Evolutionary conservation across 2,888 invertebrate species (phyloP).

Genomic region (Drosophila mayaguana): DNA sequence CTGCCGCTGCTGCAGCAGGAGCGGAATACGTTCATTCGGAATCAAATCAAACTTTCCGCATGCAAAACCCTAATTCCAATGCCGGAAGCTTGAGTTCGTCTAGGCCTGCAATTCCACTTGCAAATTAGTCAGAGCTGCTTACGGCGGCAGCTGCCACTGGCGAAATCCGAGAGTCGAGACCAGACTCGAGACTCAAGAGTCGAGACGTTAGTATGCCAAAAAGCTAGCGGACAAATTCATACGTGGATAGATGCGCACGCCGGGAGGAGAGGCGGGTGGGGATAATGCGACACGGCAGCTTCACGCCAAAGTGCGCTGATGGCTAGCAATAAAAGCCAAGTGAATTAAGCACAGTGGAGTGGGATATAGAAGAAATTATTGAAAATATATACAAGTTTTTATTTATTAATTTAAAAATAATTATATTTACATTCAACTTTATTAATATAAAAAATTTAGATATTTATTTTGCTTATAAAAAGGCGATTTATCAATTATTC

Average conservation of each 20-base stretch:
- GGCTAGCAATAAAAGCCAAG: slow-evolving; percentile 40
- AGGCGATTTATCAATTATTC: too few species aligned
- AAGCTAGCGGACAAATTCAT: slow-evolving; percentile 25
- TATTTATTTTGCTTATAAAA: too few species aligned
- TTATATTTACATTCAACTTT: too few species aligned
- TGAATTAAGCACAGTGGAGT: slow-evolving; percentile 37
- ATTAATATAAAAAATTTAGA: too few species aligned
- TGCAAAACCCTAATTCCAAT: slow-evolving; percentile 70
- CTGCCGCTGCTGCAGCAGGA: background rate
- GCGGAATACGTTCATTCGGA: slow-evolving; percentile 29
- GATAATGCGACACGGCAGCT: slow-evolving; percentile 54
- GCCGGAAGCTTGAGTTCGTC: slow-evolving; percentile 68
- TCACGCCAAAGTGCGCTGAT: slow-evolving; percentile 72
- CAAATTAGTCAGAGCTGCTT: slow-evolving; percentile 65
- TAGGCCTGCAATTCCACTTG: slow-evolving; percentile 67
- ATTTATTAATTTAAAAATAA: background rate
- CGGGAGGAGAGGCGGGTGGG: background rate
- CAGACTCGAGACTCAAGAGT: slow-evolving; percentile 7
- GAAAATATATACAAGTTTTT: background rate
- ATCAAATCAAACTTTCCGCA: slow-evolving; percentile 67
- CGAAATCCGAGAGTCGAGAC: slow-evolving; percentile 36
- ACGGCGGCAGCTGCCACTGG: slow-evolving; percentile 45
- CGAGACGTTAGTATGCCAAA: slow-evolving; percentile 25
- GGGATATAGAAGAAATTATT: background rate
- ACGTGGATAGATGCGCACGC: slow-evolving; percentile 7